These are phyloP conservation scores for Lasius platythorax DNA, from an alignment of 2,888 invertebrate genomes.

Conservation along the genomic window DNA sequence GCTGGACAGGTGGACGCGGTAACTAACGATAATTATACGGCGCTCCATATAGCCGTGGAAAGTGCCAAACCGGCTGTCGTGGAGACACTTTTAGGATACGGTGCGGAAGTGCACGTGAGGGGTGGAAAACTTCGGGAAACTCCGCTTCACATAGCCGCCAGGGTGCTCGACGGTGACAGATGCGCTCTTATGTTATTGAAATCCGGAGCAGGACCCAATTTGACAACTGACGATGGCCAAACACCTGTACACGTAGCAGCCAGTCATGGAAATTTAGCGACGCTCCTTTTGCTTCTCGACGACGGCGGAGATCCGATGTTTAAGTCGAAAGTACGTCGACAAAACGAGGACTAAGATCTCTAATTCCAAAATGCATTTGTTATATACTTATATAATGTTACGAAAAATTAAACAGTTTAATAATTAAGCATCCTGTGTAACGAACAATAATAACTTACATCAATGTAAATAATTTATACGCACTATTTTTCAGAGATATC, in stretches of 20 bases:
- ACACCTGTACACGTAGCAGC: conserved; percentile 99
- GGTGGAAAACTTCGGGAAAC: conserved; percentile 97
- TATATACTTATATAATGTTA: not conserved
- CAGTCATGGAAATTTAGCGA: conserved; percentile 95
- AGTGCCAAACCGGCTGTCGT: conserved; percentile 97
- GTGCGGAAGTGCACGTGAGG: conserved; percentile 98
- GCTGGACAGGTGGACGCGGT: conserved; percentile 81
- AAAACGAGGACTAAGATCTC: conserved; percentile 1
- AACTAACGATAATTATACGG: conserved; percentile 95
- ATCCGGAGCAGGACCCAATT: conserved; percentile 98
- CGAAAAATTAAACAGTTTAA: not conserved
- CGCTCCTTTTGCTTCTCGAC: conserved; percentile 94
- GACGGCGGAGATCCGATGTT: conserved; percentile 97
- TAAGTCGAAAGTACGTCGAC: conserved; percentile 93
- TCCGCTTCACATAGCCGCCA: conserved; percentile 98
- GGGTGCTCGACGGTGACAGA: conserved; percentile 95
- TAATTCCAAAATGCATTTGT: not conserved
- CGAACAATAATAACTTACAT: not conserved
- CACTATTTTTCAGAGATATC: no score
- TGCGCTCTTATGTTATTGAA: conserved; percentile 99
- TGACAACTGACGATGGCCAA: conserved; percentile 97
- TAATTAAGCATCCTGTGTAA: not conserved
- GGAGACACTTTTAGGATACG: conserved; percentile 97
- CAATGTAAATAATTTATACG: no score
- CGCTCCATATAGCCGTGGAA: conserved; percentile 98